Percentiles rank a stretch among this genome's conserved stretches.
Conservation (phyloP, 2,113 vertebrate species). For the Xiphophorus couchianus region DNA sequence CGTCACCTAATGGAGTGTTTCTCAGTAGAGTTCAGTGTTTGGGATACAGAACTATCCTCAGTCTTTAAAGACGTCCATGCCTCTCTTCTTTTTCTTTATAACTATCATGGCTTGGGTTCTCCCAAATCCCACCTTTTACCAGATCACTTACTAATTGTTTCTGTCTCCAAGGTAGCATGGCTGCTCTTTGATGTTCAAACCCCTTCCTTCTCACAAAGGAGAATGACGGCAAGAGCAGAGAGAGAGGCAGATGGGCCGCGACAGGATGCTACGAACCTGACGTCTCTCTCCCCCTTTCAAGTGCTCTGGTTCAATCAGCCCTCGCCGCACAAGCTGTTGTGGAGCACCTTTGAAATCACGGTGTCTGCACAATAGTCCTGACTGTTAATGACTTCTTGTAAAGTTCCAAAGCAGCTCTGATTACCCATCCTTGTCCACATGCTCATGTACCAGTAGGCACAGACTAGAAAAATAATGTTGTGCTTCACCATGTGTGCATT, state of each 20-base stretch:
- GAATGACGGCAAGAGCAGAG: constrained; percentile 73
- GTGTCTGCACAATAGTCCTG: constrained; percentile 83
- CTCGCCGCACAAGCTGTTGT: constrained; percentile 83
- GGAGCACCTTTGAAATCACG: constrained; percentile 84
- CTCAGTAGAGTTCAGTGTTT: constrained; percentile 20
- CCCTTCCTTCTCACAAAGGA: constrained; percentile 80
- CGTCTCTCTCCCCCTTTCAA: constrained; percentile 84
- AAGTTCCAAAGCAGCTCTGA: constrained; percentile 81
- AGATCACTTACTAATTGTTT: constrained; percentile 83
- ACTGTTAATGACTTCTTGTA: constrained; percentile 85
- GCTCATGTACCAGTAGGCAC: constrained; percentile 43
- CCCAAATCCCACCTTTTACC: constrained; percentile 66
- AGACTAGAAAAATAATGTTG: constrained; percentile 33
- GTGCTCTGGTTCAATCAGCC: constrained; percentile 84
- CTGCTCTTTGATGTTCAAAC: constrained; percentile 83
- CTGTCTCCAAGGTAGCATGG: constrained; percentile 77
- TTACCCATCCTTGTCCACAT: constrained; percentile 72
- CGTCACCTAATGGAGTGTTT: neutral
- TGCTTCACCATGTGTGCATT: constrained; percentile 24
- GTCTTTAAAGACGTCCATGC: constrained; percentile 17
- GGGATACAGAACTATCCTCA: constrained; percentile 20
- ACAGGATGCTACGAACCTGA: constrained; percentile 83
- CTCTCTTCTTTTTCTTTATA: constrained; percentile 36
- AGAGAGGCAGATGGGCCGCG: constrained; percentile 83
- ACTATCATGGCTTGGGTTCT: constrained; percentile 51